Evolutionary conservation across 2,888 invertebrate species (phyloP), one percentile per base, ranked within the genome.

Genomic region (Hylaea fasciaria): DNA sequence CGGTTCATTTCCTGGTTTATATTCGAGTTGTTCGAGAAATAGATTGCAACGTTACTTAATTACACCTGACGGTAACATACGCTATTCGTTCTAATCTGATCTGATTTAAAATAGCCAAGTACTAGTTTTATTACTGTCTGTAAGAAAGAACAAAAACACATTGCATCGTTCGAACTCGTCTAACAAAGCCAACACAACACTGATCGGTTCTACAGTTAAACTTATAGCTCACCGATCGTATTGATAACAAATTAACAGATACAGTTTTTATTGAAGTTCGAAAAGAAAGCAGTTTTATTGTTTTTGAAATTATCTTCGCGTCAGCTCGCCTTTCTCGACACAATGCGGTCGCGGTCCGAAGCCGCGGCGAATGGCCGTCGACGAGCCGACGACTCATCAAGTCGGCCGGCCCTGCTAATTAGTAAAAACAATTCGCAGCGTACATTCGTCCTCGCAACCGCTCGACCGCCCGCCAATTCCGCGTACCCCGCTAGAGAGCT

Each of bases 391-490:
- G 74, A 73, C 86, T 87, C 88, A 89, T 89, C 87, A 88, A 89
- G 83, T 86, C 87, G 82, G 77, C 81, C 84, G 79, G 77, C 76
- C 77, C 78, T 76, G 83, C 81, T 91, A 91, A 92, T 92, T 92
- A 92, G 89, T 91, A 91, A 92, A 91, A 91, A 91, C 91, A 87
- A 88, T 91, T 85, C 87, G 79, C 76, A 73, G 80, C 81, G 85
- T 88, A 88, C 87, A 84, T 86, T 86, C 84, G 86, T 85, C 81
- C 82, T 81, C 64, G 62, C 80, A 81, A 81, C 78, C 79, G 80
- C 78, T 83, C 89, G 89, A 91, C 90, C 91, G 91, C 91, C 91
- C 90, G 89, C 88, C 90, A 90, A 85, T 91, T 91, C 91, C 86
- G 77, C 87, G 90, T 91, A 90, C 84, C 82, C 85, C 85, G 85